These are phyloP conservation scores for Neodiprion lecontei DNA, from an alignment of 1,140 invertebrate species.

Conservation along the genomic window DNA sequence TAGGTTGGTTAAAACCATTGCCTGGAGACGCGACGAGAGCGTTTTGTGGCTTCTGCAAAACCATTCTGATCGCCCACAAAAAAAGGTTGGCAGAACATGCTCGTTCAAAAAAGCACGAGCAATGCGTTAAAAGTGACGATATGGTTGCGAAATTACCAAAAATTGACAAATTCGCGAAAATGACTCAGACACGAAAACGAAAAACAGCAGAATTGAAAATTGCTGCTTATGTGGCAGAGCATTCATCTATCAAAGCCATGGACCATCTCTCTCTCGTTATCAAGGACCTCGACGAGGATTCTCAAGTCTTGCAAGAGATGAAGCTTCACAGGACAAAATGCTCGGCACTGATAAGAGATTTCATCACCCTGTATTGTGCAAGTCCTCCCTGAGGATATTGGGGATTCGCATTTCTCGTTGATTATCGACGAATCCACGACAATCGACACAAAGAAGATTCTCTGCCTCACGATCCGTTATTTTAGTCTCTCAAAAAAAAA, in stretches of 20 bases:
- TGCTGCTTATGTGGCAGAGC: constrained; percentile 29
- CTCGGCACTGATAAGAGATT: constrained; percentile 24
- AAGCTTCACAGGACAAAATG: constrained; percentile 29
- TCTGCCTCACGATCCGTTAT: constrained; percentile 20
- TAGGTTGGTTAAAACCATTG: constrained; percentile 18
- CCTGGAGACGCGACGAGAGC: constrained; percentile 11
- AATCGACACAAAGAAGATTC: constrained; percentile 29
- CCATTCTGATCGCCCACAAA: constrained; percentile 2
- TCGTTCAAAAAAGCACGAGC: neutral
- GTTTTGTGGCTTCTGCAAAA: constrained; percentile 18
- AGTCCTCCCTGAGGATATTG: constrained; percentile 21
- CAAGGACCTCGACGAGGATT: constrained; percentile 18
- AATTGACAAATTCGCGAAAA: constrained; percentile 15
- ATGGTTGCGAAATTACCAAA: constrained; percentile 18
- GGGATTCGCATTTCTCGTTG: constrained; percentile 22
- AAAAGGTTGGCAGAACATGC: constrained; percentile 17
- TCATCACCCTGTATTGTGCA: constrained; percentile 24
- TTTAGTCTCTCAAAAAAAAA: constrained; percentile 6
- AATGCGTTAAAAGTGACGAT: constrained; percentile 6
- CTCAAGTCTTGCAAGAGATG: constrained; percentile 16
- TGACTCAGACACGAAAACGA: constrained; percentile 18
- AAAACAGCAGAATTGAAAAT: constrained; percentile 30
- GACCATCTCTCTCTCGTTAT: constrained; percentile 26
- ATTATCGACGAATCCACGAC: constrained; percentile 33
- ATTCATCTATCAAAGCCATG: constrained; percentile 26